Evolutionary conservation across 2,113 vertebrate genomes (phyloP).

Genomic region (Hippocampus guttulatus): DNA sequence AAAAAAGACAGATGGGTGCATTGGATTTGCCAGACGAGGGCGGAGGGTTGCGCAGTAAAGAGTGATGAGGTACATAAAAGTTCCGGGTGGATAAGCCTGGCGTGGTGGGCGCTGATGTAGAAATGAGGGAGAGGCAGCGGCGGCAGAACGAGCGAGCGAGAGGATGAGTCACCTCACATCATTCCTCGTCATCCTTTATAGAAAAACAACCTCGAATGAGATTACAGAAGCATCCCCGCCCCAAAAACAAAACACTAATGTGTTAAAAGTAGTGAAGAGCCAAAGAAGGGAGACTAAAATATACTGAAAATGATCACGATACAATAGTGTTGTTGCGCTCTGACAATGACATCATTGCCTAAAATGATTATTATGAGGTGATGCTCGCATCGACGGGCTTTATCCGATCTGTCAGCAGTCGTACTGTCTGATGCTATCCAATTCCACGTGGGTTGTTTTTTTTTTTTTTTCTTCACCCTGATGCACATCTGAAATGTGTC

Average conservation of each 20-base stretch:
- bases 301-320: no score
- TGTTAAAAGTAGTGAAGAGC: not conserved
- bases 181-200: conserved; percentile 5
- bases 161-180: conserved; percentile 43
- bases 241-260: not conserved
- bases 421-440: no score
- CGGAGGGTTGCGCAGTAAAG: not conserved
- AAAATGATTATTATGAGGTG: no score
- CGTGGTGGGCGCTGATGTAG: conserved; percentile 14
- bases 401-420: no score
- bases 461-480: no score
- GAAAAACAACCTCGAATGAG: conserved; percentile 4
- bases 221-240: not conserved
- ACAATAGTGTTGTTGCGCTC: no score
- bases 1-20: not conserved
- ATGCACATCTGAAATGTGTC: no score
- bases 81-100: conserved; percentile 19
- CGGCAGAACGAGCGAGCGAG: not conserved
- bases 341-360: no score
- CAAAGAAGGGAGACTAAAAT: not conserved
- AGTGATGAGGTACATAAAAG: conserved; percentile 2
- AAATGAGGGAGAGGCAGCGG: conserved; percentile 17
- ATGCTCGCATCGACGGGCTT: no score
- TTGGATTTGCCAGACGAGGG: not conserved
- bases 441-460: no score